Evolutionary conservation across 2,113 vertebrate species (phyloP), one percentile per base, ranked within the genome.

Genomic region (Charina bottae): DNA sequence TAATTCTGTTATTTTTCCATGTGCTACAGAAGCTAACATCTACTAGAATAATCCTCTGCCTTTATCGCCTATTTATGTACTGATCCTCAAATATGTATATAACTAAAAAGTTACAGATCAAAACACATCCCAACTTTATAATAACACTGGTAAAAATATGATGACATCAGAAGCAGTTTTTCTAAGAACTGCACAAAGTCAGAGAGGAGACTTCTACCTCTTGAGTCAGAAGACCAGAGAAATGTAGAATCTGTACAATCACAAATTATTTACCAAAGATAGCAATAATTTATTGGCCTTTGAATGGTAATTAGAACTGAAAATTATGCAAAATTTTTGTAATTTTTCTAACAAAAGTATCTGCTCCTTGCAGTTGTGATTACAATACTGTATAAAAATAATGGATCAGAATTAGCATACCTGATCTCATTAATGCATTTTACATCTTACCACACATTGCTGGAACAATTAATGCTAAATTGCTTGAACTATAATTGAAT

Each of bases 381-480:
- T 94, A 85, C n/a, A 49, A 83, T 91, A 78, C 37, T 42, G 72
- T 78, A 93, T 21, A 94, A 89, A 85, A 93, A 91, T 53, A 83
- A 91, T 33, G 21, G 10, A 85, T 64, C 0, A 2, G 68, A 94
- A 94, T 92, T 94, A 94, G 95, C 11, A 94, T 21, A 92, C n/a
- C 28, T 53, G 17, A 89, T 90, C 90, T 92, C 90, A 95, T 85
- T 56, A 94, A 95, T 85, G 28, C 42, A 92, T 85, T 28, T 90
- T 89, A 54, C 60, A 56, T 72, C 13, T 4, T 85, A 19, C 13
- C 24, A 53, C 55, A 90, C n/a, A 28, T 59, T 90, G 46, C 13
- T 60, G 28, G 78, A 56, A 46, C 42, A 83, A 90, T 92, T 92
- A 94, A 85, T 87, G 92, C 89, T 92, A 94, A 93, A 23, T 49